Conservation (phyloP, 2,797 vertebrate species). For the Rhabdomys pumilio region DNA sequence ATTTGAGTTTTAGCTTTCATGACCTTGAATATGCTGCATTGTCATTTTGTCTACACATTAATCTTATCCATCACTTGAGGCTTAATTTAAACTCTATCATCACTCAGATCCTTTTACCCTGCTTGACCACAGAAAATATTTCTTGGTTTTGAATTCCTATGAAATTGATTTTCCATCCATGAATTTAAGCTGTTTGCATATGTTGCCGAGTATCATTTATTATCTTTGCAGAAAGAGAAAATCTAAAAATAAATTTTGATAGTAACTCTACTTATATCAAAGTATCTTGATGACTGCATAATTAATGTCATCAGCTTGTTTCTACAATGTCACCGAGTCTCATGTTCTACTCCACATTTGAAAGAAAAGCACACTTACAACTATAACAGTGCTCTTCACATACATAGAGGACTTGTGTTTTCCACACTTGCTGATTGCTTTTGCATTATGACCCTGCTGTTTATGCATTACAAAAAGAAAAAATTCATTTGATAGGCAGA, state of each 20-base stretch:
- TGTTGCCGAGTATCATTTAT: constrained; percentile 5
- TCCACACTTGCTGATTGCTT: background rate
- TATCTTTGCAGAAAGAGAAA: constrained; percentile 62
- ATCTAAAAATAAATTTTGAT: constrained; percentile 44
- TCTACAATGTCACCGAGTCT: constrained; percentile 42
- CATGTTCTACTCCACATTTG: background rate
- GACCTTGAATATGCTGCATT: background rate
- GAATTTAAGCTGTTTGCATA: constrained; percentile 10
- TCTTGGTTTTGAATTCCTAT: constrained; percentile 45
- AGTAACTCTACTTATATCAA: constrained; percentile 7
- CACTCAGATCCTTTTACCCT: background rate
- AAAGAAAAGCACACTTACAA: background rate
- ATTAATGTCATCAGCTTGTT: background rate
- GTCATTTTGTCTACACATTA: background rate
- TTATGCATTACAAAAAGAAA: constrained; percentile 14
- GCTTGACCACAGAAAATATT: background rate
- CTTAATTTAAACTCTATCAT: constrained; percentile 24
- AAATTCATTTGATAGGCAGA: constrained; percentile 6
- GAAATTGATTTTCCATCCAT: constrained; percentile 30
- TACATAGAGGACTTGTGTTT: background rate
- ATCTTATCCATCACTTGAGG: background rate
- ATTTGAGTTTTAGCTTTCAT: background rate
- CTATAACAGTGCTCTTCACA: background rate
- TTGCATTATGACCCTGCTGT: background rate
- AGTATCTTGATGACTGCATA: constrained; percentile 8